Evolutionary conservation across 2,888 invertebrate genomes (phyloP).

Genomic region (Geophilus truncorum): DNA sequence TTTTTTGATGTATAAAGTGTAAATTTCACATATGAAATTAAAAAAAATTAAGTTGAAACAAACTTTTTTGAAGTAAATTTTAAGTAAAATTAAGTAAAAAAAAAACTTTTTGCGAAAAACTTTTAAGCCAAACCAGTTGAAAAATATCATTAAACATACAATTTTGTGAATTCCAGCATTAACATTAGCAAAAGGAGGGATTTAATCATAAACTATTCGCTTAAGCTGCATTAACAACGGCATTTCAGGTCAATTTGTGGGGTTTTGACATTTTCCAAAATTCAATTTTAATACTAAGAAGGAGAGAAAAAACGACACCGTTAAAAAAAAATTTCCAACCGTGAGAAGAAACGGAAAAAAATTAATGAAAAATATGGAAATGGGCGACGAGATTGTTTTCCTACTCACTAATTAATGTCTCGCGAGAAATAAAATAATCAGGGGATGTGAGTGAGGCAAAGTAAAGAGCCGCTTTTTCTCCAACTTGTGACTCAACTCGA

Average conservation of each 20-base stretch:
- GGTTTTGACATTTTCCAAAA: background rate
- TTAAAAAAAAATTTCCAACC: background rate
- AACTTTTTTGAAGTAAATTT: too few species aligned
- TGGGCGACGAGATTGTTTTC: slow-evolving; percentile 5
- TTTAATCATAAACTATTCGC: too few species aligned
- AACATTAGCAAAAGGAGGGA: too few species aligned
- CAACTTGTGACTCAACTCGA: background rate
- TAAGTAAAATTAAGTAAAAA: too few species aligned
- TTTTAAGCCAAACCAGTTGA: too few species aligned
- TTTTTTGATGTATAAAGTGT: too few species aligned
- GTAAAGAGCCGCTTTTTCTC: background rate
- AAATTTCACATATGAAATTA: too few species aligned
- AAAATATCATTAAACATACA: too few species aligned
- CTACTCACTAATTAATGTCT: background rate
- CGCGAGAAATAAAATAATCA: background rate
- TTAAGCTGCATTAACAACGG: background rate
- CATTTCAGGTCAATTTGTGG: background rate
- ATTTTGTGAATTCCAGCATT: too few species aligned
- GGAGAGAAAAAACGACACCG: background rate
- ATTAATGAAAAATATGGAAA: slow-evolving; percentile 25
- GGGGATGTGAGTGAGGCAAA: background rate
- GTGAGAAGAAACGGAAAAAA: background rate
- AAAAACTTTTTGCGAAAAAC: too few species aligned
- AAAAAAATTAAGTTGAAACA: too few species aligned
- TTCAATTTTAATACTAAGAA: background rate